Evolutionary conservation across 2,888 invertebrate species (phyloP), one percentile per base, ranked within the genome.

Genomic region (Cinara cedri): DNA sequence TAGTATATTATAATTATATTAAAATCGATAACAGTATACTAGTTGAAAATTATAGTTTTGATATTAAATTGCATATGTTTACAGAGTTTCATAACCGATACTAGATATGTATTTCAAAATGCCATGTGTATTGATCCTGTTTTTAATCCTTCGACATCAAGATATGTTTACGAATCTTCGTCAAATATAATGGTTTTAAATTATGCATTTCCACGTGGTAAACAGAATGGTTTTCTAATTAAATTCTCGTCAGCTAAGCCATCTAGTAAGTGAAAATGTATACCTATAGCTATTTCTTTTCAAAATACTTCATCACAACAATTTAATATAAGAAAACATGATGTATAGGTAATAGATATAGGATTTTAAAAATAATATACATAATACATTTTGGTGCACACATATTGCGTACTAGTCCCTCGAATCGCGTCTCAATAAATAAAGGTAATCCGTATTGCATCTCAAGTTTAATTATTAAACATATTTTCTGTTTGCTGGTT

Each of bases 221-320:
- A 8, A 14, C 68, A 34, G 34, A 8, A 10, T 11, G 68, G 60
- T 21, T 68, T 78, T 34, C 57, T 1, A 3, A 3, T 78, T n/a
- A 78, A 68, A 66, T 78, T 34, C 16, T 46, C 66, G 10, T 66
- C 76, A 0, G 46, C 57, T 16, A 78, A 78, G 10, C 68, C 60
- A 19, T 19, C 76, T 0, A 26, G 76, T 78, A 78, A 78, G 76
- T 57, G 3, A n/a, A 21, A 0, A 51, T 26, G 13, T 26, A 13
- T 8, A 46, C 16, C 9, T 60, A 44, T 14, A 21, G 1, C 21
- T 44, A 9, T 65, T 13, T 54, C n/a, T 54, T 54, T 19, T 54
- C n/a, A 8, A 9, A n/a, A 19, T 63, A 13, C n/a, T 3, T 62
- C 3, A n/a, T n/a, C n/a, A n/a, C n/a, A n/a, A n/a, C 14, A 57